Base-by-base conservation (phyloP, 2,888 invertebrate species). In the Hirtodrosophila duncani region DNA sequence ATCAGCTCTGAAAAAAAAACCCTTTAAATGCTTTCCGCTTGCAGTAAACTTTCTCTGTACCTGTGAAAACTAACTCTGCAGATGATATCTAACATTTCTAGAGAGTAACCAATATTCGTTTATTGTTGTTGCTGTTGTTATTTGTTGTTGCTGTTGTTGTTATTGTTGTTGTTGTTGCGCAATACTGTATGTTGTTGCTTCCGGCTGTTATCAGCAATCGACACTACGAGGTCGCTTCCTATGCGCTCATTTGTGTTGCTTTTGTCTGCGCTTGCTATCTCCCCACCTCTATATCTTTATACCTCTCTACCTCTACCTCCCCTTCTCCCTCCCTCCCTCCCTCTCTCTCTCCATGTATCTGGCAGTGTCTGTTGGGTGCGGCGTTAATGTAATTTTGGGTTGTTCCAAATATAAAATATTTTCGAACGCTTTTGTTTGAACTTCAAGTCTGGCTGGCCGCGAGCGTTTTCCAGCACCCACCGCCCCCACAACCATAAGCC, bases 141-240 rank as follows among this genome's bases (percentile, higher is more conserved):
- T 41, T 36, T 43, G 36, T 39, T 43, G 33, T 7, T 41, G 27
- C 17, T 31, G 27, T 34, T 33, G 43, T 30, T 60, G 53, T 27
- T 56, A 39, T 44, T 51, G 59, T 66, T 46, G 49, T 66, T 56
- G 45, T n/a, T n/a, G n/a, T 18, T 26, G 14, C 21, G 16, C 24
- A 24, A n/a, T n/a, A n/a, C n/a, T n/a, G n/a, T n/a, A n/a, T n/a
- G n/a, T n/a, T n/a, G n/a, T n/a, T n/a, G 78, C 74, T 74, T 74
- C 78, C 74, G 78, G 74, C 66, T 66, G 70, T 75, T 75, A 75
- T 75, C 74, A 78, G 74, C 78, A 66, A 75, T 74, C 75, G 75
- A 74, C 75, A 75, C 75, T 75, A 66, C 46, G 37, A 42, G 41
- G 34, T 52, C 63, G 51, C 52, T 64, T 64, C 55, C 58, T 55